A percentile compares a stretch with the other conserved stretches of the same genome.
These are phyloP conservation scores for Doris montereyensis DNA, from an alignment of 2,888 invertebrate genomes.

Conservation along the genomic window DNA sequence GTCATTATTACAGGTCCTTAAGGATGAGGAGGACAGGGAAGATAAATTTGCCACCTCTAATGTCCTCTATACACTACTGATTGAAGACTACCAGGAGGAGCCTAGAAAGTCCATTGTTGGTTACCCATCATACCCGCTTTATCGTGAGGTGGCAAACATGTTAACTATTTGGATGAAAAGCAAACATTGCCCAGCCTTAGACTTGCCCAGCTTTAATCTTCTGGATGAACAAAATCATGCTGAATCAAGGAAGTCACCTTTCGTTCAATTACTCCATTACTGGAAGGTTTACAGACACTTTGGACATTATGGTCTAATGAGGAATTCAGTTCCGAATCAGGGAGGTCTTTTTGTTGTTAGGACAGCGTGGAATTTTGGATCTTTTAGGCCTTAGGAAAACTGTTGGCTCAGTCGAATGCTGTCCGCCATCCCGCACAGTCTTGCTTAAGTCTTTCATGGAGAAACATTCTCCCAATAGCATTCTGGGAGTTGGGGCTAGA, in stretches of 20 bases:
- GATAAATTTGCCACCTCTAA: slow-evolving; percentile 54
- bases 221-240: slow-evolving; percentile 67
- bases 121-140: slow-evolving; percentile 65
- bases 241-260: slow-evolving; percentile 57
- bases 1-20: slow-evolving; percentile 56
- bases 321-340: slow-evolving; percentile 61
- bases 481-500: slow-evolving; percentile 67
- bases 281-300: slow-evolving; percentile 59
- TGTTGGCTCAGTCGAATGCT: slow-evolving; percentile 64
- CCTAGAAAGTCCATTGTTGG: slow-evolving; percentile 59
- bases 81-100: slow-evolving; percentile 44
- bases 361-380: slow-evolving; percentile 67
- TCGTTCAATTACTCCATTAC: slow-evolving; percentile 55
- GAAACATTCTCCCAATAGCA: slow-evolving; percentile 60
- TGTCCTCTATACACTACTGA: slow-evolving; percentile 50
- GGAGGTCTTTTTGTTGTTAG: slow-evolving; percentile 59
- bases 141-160: slow-evolving; percentile 61
- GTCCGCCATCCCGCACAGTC: slow-evolving; percentile 60
- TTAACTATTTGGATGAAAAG: slow-evolving; percentile 61
- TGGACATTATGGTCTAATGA: slow-evolving; percentile 58
- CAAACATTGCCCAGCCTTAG: slow-evolving; percentile 65
- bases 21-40: slow-evolving; percentile 50
- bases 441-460: slow-evolving; percentile 61
- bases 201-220: slow-evolving; percentile 62
- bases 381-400: slow-evolving; percentile 69